These are phyloP conservation scores for Oscheius myriophilus DNA, from an alignment of 2,888 invertebrate genomes.

Conservation along the genomic window DNA sequence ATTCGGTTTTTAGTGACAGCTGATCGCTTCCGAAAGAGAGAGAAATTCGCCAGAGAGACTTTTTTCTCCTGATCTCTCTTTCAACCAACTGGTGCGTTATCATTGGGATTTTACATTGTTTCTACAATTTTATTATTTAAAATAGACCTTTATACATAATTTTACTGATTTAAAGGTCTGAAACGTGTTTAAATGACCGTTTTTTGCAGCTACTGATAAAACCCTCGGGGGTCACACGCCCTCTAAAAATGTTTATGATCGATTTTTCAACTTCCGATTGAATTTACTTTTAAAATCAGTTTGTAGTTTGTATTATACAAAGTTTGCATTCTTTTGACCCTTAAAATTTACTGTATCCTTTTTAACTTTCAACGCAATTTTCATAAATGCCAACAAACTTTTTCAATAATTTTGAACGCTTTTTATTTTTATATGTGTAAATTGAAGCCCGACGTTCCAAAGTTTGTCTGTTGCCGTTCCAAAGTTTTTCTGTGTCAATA, in stretches of 20 bases:
- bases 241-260: neutral
- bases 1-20: no score
- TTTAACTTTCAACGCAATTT: no score
- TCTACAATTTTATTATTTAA: neutral
- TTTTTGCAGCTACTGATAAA: neutral
- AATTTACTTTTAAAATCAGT: neutral
- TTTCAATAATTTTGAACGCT: no score
- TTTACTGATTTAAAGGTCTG: neutral
- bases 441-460: no score
- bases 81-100: neutral
- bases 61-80: neutral
- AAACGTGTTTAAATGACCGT: neutral
- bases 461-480: no score
- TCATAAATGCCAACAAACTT: no score
- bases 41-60: neutral
- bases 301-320: neutral
- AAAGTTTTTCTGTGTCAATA: no score
- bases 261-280: neutral
- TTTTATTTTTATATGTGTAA: no score
- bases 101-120: slow-evolving; percentile 3
- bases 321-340: no score
- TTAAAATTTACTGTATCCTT: no score
- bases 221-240: no score
- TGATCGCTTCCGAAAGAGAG: no score
- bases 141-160: neutral